These are phyloP conservation scores for Pinctada fucata DNA, from an alignment of 2,888 invertebrate genomes.

Conservation along the genomic window DNA sequence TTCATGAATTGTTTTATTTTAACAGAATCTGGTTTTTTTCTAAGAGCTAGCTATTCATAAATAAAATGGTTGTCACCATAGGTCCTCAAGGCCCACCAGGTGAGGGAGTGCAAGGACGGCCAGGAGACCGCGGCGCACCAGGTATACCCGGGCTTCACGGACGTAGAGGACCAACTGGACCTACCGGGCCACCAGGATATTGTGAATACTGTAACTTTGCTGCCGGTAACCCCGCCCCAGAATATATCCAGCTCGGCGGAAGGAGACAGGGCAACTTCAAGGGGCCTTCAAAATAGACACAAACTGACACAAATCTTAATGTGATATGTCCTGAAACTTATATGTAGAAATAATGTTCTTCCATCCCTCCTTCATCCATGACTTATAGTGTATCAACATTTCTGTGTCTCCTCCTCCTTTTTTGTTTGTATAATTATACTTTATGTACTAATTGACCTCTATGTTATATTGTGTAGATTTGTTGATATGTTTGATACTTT, in stretches of 20 bases:
- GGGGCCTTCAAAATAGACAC: slow-evolving; percentile 62
- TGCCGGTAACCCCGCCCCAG: slow-evolving; percentile 46
- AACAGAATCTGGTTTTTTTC: too few species aligned
- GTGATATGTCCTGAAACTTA: slow-evolving; percentile 39
- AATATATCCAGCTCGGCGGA: slow-evolving; percentile 51
- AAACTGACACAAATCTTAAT: slow-evolving; percentile 19
- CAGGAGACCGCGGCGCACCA: slow-evolving; percentile 81
- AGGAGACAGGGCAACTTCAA: slow-evolving; percentile 61
- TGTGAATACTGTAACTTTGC: slow-evolving; percentile 82
- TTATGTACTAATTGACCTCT: too few species aligned
- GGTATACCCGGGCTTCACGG: slow-evolving; percentile 71
- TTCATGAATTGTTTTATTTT: not conserved
- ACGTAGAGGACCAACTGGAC: slow-evolving; percentile 82
- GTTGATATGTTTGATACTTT: too few species aligned
- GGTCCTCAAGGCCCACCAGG: slow-evolving; percentile 83
- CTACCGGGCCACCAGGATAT: slow-evolving; percentile 77
- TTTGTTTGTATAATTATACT: too few species aligned
- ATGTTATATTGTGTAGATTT: too few species aligned
- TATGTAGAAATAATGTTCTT: slow-evolving; percentile 10
- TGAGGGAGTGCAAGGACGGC: slow-evolving; percentile 84
- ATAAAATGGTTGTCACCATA: slow-evolving; percentile 32
- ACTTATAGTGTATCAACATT: not conserved
- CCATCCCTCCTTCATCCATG: slow-evolving; percentile 12
- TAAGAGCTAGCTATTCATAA: too few species aligned
- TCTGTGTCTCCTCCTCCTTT: not conserved